Conservation (phyloP, 2,797 vertebrate species). For the Propithecus perrieri region DNA sequence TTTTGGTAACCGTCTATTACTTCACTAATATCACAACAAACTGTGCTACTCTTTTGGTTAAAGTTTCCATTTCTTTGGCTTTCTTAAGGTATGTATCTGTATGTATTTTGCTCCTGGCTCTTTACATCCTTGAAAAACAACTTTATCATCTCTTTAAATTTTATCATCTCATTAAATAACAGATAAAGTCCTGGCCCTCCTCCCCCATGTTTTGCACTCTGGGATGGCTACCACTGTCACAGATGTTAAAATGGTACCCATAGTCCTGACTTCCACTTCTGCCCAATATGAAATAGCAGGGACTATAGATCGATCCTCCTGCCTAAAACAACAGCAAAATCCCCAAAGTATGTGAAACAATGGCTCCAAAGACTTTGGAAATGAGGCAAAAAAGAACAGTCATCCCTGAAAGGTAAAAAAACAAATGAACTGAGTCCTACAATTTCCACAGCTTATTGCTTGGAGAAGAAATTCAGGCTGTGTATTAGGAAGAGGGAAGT, state of each 20-base stretch:
- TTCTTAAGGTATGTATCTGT: background rate
- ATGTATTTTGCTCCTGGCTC: background rate
- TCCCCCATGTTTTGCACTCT: background rate
- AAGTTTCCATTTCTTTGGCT: background rate
- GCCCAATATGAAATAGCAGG: background rate
- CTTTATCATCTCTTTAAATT: background rate
- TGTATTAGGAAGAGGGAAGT: background rate
- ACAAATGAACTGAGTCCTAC: background rate
- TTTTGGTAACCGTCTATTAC: background rate
- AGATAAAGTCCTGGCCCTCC: background rate
- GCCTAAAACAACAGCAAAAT: background rate
- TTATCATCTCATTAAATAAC: background rate
- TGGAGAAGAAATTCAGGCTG: background rate
- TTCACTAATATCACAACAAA: background rate
- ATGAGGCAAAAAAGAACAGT: background rate
- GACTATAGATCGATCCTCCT: background rate
- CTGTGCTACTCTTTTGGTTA: background rate
- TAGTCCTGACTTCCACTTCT: background rate
- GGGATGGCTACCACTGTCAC: background rate
- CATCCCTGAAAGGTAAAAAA: background rate
- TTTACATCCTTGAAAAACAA: background rate
- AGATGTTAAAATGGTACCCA: background rate
- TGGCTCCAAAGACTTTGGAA: background rate
- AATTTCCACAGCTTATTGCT: background rate
- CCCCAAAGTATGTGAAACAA: background rate